phyloP scores from a whole-genome alignment of 2,888 invertebrate genomes.

The Stenolophus ochropezus region DNA sequence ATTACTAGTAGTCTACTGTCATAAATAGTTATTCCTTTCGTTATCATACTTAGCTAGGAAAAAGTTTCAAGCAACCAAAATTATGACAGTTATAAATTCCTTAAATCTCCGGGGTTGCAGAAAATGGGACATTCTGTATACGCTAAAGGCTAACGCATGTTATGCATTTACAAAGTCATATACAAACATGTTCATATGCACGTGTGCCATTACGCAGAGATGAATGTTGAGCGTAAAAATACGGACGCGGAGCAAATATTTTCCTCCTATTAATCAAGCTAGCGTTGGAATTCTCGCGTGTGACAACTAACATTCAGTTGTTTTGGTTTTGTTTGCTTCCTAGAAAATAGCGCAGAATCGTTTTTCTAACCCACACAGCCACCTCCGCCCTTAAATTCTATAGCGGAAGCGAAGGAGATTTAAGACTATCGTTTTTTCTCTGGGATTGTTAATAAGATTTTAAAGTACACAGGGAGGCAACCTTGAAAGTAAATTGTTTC shows the following conservation, averaged over 20 bases:
- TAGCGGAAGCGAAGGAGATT: background rate
- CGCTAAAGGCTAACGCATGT: too few species aligned
- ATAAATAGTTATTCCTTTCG: too few species aligned
- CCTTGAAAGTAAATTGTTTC: background rate
- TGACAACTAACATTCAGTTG: background rate
- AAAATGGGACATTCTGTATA: too few species aligned
- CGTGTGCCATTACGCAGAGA: background rate
- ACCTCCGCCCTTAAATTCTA: background rate
- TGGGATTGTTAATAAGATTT: background rate
- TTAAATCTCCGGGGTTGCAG: too few species aligned
- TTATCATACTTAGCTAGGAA: too few species aligned
- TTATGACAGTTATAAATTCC: too few species aligned
- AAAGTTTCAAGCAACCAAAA: too few species aligned
- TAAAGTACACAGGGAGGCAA: background rate
- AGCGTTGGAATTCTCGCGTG: background rate
- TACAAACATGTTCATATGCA: background rate
- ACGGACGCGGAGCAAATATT: background rate
- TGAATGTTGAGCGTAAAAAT: background rate
- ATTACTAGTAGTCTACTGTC: too few species aligned
- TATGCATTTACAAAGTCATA: too few species aligned
- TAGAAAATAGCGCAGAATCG: background rate
- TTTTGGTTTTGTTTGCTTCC: background rate
- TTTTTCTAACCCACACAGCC: background rate
- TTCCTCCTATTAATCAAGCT: background rate
- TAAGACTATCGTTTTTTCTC: background rate